Percentiles rank a stretch among this genome's conserved stretches.
Conservation (phyloP, 2,797 vertebrate species). For the Melanotaenia nigrans region DNA sequence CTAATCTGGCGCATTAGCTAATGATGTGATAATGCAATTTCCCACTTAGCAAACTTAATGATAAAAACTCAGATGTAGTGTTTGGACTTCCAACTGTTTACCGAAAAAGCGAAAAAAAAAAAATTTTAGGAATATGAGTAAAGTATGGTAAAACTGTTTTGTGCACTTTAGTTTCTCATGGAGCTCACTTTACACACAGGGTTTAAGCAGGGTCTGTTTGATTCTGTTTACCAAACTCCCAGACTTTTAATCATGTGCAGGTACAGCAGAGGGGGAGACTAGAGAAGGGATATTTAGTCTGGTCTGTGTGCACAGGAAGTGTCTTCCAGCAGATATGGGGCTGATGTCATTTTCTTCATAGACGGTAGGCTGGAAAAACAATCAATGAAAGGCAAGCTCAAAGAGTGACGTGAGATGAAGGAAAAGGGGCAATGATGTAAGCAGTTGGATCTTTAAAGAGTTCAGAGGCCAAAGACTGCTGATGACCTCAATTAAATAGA, state of each 20-base stretch:
- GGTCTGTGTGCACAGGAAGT: conserved; percentile 26
- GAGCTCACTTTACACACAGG: not conserved
- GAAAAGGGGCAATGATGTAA: conserved; percentile 13
- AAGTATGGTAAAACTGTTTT: not conserved
- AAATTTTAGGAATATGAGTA: not conserved
- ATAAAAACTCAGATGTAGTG: not conserved
- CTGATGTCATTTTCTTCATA: conserved; percentile 64
- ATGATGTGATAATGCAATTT: not conserved
- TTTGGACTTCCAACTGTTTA: not conserved
- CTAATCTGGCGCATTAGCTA: not conserved
- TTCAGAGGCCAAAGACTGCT: conserved; percentile 58
- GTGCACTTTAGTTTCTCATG: not conserved
- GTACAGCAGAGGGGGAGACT: conserved; percentile 25
- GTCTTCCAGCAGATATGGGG: conserved; percentile 44
- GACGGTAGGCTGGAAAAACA: conserved; percentile 37
- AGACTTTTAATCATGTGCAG: conserved; percentile 24
- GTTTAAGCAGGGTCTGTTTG: not conserved
- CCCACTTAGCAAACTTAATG: too few relatives aligned
- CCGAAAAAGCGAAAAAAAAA: not conserved
- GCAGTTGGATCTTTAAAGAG: conserved; percentile 31
- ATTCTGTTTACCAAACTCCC: not conserved
- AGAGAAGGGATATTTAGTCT: conserved; percentile 58
- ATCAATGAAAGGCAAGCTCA: conserved; percentile 2
- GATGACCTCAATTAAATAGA: conserved; percentile 35
- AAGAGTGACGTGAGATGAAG: not conserved